A percentile compares a stretch with the other conserved stretches of the same genome.
These are phyloP conservation scores for Podarcis muralis DNA, from an alignment of 2,113 vertebrate species.

Conservation along the genomic window DNA sequence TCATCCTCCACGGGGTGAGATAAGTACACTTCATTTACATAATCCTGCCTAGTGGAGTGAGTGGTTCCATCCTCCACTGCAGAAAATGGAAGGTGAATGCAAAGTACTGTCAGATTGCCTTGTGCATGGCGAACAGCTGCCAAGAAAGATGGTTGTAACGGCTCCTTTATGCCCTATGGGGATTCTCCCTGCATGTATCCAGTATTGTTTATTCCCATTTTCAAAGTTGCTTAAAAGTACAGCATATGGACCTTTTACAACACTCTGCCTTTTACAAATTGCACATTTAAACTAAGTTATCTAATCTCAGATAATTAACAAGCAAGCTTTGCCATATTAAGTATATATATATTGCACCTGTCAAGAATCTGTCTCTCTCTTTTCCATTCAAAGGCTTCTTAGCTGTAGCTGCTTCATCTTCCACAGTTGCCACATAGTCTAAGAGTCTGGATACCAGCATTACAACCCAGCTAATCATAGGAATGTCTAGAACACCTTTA, in stretches of 20 bases:
- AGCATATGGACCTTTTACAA: background rate
- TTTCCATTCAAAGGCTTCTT: constrained; percentile 95
- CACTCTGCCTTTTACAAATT: background rate
- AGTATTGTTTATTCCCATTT: background rate
- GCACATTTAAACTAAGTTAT: no score
- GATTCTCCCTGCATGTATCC: background rate
- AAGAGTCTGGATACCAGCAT: constrained; percentile 96
- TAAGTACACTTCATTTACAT: no score
- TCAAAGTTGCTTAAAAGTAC: background rate
- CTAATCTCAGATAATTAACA: background rate
- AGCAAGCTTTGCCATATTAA: background rate
- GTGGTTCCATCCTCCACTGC: no score
- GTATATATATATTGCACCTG: constrained; percentile 77
- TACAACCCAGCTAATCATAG: constrained; percentile 99
- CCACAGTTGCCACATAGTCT: constrained; percentile 95
- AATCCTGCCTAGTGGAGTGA: no score
- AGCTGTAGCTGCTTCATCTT: constrained; percentile 91
- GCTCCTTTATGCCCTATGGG: background rate
- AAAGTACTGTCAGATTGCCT: no score
- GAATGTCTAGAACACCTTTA: constrained; percentile 94
- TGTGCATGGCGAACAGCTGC: background rate
- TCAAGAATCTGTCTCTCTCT: constrained; percentile 88
- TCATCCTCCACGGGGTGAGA: no score
- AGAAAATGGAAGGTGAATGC: no score
- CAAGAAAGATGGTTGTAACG: background rate